Evolutionary conservation across 2,888 invertebrate species (phyloP).

Genomic region (Epistrophe eligans): DNA sequence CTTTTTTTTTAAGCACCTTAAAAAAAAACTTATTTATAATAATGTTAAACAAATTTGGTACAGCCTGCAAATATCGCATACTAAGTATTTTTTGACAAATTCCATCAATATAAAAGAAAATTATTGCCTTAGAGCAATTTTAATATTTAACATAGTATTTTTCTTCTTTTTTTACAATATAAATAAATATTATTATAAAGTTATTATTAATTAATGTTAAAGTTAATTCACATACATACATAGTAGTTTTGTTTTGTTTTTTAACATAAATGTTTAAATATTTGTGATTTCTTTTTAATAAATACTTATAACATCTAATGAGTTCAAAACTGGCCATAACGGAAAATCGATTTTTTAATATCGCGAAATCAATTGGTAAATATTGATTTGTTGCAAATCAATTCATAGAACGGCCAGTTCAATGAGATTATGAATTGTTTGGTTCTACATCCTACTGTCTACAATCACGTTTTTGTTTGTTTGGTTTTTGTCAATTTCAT

Average conservation of each 20-base stretch:
- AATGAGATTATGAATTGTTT: slow-evolving; percentile 48
- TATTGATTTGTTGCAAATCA: slow-evolving; percentile 52
- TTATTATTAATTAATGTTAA: slow-evolving; percentile 11
- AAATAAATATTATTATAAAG: slow-evolving; percentile 63
- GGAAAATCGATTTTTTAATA: slow-evolving; percentile 39
- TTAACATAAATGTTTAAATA: slow-evolving; percentile 57
- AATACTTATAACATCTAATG: slow-evolving; percentile 70
- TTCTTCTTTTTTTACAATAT: neutral
- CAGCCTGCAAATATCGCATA: slow-evolving; percentile 82
- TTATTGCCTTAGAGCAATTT: slow-evolving; percentile 60
- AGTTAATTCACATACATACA: neutral
- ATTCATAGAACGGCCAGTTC: slow-evolving; percentile 35
- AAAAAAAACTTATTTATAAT: slow-evolving; percentile 35
- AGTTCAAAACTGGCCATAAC: slow-evolving; percentile 48
- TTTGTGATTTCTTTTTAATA: slow-evolving; percentile 46
- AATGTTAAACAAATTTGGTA: slow-evolving; percentile 65
- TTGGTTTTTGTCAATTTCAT: slow-evolving; percentile 4
- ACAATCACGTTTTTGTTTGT: slow-evolving; percentile 58
- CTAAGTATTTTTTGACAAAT: slow-evolving; percentile 79
- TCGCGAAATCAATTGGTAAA: slow-evolving; percentile 9
- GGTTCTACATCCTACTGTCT: slow-evolving; percentile 48
- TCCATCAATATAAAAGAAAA: slow-evolving; percentile 74
- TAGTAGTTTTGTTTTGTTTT: slow-evolving; percentile 11
- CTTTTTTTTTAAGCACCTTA: slow-evolving; percentile 44
- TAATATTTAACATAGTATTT: slow-evolving; percentile 13